Percentiles rank a stretch among this genome's conserved stretches.
These are phyloP conservation scores for Micronisus gabar DNA, from an alignment of 2,113 vertebrate genomes.

Conservation along the genomic window DNA sequence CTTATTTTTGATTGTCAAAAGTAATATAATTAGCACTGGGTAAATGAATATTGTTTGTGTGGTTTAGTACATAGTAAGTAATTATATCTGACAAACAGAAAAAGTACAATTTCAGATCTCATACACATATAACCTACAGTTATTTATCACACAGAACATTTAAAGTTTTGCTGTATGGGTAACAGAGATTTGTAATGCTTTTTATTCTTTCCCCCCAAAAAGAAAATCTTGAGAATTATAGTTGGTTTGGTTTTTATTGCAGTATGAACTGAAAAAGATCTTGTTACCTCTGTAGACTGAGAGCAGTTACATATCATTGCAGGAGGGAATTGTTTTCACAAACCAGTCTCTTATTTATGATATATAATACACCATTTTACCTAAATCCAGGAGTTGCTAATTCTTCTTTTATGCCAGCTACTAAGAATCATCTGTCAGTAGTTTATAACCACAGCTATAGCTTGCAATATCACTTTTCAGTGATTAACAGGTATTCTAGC, in stretches of 20 bases:
- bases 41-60: background rate
- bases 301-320: conserved; percentile 8
- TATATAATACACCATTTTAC: conserved; percentile 20
- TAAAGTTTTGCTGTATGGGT: background rate
- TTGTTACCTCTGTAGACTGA: background rate
- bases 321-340: conserved; percentile 24
- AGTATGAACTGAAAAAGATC: background rate
- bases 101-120: background rate
- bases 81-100: background rate
- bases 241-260: background rate
- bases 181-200: background rate
- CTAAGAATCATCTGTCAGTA: background rate
- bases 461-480: conserved; percentile 1
- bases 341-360: background rate
- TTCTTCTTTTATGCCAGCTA: background rate
- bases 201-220: background rate
- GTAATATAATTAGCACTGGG: background rate
- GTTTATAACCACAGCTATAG: background rate
- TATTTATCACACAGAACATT: background rate
- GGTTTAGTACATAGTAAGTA: background rate
- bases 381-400: conserved; percentile 34
- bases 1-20: background rate
- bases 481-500: background rate
- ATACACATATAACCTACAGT: background rate
- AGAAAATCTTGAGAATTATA: background rate